A percentile compares a stretch with the other conserved stretches of the same genome.
phyloP scores from a whole-genome alignment of 2,888 invertebrate genomes.

The Adela reaumurella region DNA sequence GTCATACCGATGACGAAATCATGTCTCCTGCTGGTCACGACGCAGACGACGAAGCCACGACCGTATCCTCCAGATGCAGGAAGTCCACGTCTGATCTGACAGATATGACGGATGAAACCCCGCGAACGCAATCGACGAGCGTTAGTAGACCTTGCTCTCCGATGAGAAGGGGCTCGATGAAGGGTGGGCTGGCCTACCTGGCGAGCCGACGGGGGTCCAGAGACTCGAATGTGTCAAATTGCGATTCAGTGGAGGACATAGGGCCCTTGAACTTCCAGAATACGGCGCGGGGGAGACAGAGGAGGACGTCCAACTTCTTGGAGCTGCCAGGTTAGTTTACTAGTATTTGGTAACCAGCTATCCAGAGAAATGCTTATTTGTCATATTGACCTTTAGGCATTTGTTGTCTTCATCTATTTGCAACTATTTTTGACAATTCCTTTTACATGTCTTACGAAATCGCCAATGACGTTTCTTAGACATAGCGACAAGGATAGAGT shows the following conservation, averaged over 20 bases:
- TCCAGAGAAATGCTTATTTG: too few species aligned
- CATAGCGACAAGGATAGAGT: too few species aligned
- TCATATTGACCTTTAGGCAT: too few species aligned
- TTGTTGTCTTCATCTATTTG: too few species aligned
- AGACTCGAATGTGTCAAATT: constrained; percentile 72
- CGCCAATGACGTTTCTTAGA: too few species aligned
- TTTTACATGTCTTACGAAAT: too few species aligned
- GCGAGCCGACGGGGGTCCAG: constrained; percentile 84
- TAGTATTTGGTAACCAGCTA: too few species aligned
- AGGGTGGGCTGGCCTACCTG: constrained; percentile 71
- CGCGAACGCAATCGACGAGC: constrained; percentile 59
- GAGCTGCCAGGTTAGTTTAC: constrained; percentile 80
- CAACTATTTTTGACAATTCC: too few species aligned
- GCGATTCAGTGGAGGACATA: constrained; percentile 65
- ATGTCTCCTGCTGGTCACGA: constrained; percentile 37
- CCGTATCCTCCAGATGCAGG: constrained; percentile 48
- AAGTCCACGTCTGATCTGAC: constrained; percentile 76
- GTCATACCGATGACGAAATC: constrained; percentile 45
- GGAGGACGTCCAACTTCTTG: constrained; percentile 82
- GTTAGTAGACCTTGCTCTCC: constrained; percentile 62
- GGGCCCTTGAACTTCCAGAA: constrained; percentile 78
- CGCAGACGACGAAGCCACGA: constrained; percentile 44
- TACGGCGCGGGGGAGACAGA: constrained; percentile 71
- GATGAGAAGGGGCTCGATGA: constrained; percentile 65
- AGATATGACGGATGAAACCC: constrained; percentile 58